A percentile compares a stretch with the other conserved stretches of the same genome.
phyloP scores from a whole-genome alignment of 2,113 vertebrate genomes.

The Zapornia atra region DNA sequence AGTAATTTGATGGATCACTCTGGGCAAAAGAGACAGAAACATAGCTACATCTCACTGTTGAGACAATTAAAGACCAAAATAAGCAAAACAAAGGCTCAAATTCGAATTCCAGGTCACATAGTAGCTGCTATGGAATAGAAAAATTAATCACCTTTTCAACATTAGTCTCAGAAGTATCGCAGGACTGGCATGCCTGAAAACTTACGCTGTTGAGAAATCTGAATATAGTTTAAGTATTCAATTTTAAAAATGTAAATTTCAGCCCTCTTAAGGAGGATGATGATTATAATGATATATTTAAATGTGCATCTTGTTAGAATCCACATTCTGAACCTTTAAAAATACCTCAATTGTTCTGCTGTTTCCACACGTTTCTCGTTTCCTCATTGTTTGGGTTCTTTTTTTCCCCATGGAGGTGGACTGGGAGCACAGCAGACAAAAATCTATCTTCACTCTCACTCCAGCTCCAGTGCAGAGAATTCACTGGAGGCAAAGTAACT shows the following conservation, averaged over 20 bases:
- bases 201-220: background rate
- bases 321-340: background rate
- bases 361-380: background rate
- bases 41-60: background rate
- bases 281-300: background rate
- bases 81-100: background rate
- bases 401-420: background rate
- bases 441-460: background rate
- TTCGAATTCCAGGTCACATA: background rate
- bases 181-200: background rate
- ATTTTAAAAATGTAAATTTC: background rate
- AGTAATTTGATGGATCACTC: background rate
- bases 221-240: background rate
- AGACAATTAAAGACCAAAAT: background rate
- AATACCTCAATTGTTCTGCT: background rate
- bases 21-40: background rate
- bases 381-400: background rate
- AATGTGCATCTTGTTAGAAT: fast-evolving
- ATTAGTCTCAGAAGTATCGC: background rate
- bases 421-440: background rate
- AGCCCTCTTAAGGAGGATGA: background rate
- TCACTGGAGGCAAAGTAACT: background rate
- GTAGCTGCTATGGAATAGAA: background rate
- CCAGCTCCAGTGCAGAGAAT: background rate
- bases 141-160: background rate